Evolutionary conservation across 2,797 vertebrate genomes (phyloP).

Genomic region (Anisognathus igniventris): DNA sequence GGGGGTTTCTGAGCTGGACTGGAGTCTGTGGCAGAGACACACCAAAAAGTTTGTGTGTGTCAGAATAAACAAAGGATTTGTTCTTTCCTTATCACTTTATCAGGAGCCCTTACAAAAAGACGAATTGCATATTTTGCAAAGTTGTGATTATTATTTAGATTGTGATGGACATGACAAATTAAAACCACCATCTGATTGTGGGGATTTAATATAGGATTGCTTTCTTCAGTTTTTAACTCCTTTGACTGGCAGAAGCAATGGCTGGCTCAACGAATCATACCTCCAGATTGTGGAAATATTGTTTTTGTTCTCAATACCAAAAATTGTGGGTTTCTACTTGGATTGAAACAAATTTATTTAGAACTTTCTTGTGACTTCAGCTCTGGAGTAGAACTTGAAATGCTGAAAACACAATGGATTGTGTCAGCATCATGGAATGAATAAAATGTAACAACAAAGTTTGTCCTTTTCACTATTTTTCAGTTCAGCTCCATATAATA

Average conservation of each 20-base stretch:
- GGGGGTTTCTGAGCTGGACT: background rate
- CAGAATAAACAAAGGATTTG: background rate
- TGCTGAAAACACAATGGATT: background rate
- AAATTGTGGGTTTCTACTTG: background rate
- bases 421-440: background rate
- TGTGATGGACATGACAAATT: background rate
- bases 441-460: background rate
- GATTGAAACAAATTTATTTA: background rate
- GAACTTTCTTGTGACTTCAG: background rate
- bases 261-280: background rate
- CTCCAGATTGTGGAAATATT: background rate
- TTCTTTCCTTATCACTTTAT: background rate
- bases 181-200: background rate
- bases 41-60: no score
- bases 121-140: background rate
- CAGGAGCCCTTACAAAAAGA: background rate
- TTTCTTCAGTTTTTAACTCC: background rate
- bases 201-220: background rate
- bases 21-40: fast-evolving
- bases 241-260: background rate
- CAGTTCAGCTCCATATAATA: background rate
- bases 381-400: background rate
- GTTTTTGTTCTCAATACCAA: background rate
- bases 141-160: background rate
- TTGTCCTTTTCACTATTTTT: background rate